Percentiles rank a stretch among this genome's conserved stretches.
phyloP scores from a whole-genome alignment of 2,113 vertebrate genomes.

The Lampris incognitus region DNA sequence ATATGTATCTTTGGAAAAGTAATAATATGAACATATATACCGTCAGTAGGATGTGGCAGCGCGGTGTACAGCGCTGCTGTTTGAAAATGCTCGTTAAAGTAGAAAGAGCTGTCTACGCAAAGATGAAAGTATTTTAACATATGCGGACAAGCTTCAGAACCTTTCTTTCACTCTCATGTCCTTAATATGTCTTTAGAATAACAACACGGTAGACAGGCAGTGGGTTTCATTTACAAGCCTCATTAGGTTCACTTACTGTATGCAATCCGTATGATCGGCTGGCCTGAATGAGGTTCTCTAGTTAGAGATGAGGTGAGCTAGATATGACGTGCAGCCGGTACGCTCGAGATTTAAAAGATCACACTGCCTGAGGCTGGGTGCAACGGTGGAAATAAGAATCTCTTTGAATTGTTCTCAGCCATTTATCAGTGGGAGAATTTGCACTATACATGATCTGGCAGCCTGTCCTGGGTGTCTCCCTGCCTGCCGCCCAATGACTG shows the following conservation, averaged over 20 bases:
- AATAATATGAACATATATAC: too few species aligned
- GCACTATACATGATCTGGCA: background rate
- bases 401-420: constrained; percentile 28
- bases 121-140: background rate
- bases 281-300: constrained; percentile 14
- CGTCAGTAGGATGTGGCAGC: too few species aligned
- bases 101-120: background rate
- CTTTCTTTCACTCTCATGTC: background rate
- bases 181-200: background rate
- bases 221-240: background rate
- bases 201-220: background rate
- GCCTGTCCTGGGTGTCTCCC: too few species aligned
- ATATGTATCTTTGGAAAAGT: too few species aligned
- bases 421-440: constrained; percentile 15
- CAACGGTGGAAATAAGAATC: constrained; percentile 30
- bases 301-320: background rate
- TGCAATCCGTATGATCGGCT: background rate
- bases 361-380: constrained; percentile 7
- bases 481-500: too few species aligned
- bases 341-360: constrained; percentile 52
- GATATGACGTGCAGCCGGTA: constrained; percentile 35
- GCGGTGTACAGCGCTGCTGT: background rate
- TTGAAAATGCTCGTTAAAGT: background rate
- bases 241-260: constrained; percentile 6
- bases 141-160: background rate